Evolutionary conservation across 2,113 vertebrate genomes (phyloP), one percentile per base, ranked within the genome.

Genomic region (Pao palembangensis): DNA sequence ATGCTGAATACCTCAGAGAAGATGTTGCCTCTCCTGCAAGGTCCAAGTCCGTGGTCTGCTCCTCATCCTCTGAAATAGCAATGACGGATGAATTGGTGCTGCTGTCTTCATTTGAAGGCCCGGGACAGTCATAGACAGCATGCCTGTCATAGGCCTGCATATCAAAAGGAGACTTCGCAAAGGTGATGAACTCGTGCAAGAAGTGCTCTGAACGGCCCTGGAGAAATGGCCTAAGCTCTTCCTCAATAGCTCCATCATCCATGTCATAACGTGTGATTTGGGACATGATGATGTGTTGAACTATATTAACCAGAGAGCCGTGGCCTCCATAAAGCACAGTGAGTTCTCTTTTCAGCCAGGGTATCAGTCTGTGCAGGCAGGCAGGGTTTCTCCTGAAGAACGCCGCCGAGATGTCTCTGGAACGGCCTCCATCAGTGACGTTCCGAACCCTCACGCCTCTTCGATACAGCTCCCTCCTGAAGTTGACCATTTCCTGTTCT

Each of bases 221-320:
- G 42, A 99, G 78, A 80, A 98, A 99, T 0, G 96, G 95, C 64
- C 91, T 89, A 51, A 99, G 88, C 25, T 96, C 92, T 2, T 93
- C 92, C 19, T 89, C 85, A 82, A 98, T 94, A n/a, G 91, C 91
- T 43, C 90, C 84, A 31, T 94, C 93, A 52, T 95, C 95, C 85
- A 99, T 79, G 62, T 98, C 91, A 5, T 91, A 92, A 3, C 91
- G 88, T 8, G 92, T 94, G 6, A 98, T 91, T 4, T 93, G 92
- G 15, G 94, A 94, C 94, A 98, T 96, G 52, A 99, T 92, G 50
- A 98, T 88, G 78, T 95, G 95, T 56, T 95, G 95, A 6, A 98
- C 93, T 20, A 97, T 94, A 69, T 93, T 96, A 57, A 95, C 91
- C 69, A 97, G 81, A 21, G 95, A 96, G 1, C 93, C 94, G 3